Conservation (phyloP, 2,797 vertebrate species). For the Tokudaia muenninki region DNA sequence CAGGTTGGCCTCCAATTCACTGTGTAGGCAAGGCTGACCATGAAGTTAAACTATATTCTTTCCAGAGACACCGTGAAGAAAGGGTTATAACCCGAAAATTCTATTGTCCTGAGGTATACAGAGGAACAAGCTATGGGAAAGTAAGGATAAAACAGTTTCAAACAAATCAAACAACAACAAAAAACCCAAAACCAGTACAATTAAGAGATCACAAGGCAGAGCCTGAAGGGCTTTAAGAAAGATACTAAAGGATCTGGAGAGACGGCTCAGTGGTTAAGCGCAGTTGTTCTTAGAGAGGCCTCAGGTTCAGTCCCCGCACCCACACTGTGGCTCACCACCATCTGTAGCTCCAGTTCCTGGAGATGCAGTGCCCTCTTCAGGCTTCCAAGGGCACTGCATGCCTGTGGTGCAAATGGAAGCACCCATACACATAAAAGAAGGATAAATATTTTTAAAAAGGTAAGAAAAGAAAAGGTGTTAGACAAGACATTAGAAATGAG, state of each 20-base stretch:
- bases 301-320: not conserved
- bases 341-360: not conserved
- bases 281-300: not conserved
- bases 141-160: not conserved
- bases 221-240: not conserved
- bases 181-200: not conserved
- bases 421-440: not conserved
- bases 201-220: conserved; percentile 41
- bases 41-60: not conserved
- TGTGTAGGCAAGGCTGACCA: not conserved
- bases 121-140: not conserved
- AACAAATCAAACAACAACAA: not conserved
- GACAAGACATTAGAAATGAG: not conserved
- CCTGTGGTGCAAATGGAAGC: not conserved
- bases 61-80: conserved; percentile 17
- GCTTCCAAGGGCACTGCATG: not conserved
- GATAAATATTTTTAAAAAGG: not conserved
- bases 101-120: not conserved
- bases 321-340: not conserved
- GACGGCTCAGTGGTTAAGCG: not conserved
- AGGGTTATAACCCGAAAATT: conserved; percentile 20
- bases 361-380: not conserved
- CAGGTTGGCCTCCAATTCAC: not conserved
- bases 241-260: not conserved
- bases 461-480: not conserved